Evolutionary conservation across 2,888 invertebrate species (phyloP).

Genomic region (Thysanoteuthis rhombus): DNA sequence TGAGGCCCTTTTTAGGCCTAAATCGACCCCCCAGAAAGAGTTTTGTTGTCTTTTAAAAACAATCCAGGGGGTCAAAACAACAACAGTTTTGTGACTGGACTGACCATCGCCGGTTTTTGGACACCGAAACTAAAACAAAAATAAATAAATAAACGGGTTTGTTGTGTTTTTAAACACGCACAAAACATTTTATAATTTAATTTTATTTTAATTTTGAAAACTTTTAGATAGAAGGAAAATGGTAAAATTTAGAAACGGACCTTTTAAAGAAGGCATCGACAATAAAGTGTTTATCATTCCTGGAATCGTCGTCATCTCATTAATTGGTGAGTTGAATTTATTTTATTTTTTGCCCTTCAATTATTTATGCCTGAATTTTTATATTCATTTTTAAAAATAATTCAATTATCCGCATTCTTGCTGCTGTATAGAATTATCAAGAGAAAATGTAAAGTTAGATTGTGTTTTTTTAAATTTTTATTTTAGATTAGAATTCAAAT

Average conservation of each 20-base stretch:
- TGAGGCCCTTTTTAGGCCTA: too few relatives aligned
- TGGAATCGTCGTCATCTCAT: slow-evolving; percentile 80
- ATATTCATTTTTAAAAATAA: too few relatives aligned
- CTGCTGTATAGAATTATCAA: too few relatives aligned
- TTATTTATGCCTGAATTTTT: too few relatives aligned
- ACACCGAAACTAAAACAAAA: neutral
- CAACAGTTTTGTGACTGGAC: too few relatives aligned
- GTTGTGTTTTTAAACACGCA: neutral
- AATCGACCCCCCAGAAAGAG: too few relatives aligned
- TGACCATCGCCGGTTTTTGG: neutral
- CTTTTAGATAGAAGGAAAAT: slow-evolving; percentile 68
- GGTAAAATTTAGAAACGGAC: slow-evolving; percentile 86
- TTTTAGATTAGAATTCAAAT: too few relatives aligned
- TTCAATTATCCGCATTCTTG: too few relatives aligned
- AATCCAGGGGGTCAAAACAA: too few relatives aligned
- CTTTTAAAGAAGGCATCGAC: slow-evolving; percentile 86
- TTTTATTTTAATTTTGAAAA: neutral
- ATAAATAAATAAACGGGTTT: neutral
- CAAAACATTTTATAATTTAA: neutral
- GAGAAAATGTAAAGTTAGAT: too few relatives aligned
- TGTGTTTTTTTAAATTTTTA: too few relatives aligned
- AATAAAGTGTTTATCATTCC: slow-evolving; percentile 88
- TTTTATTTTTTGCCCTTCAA: neutral
- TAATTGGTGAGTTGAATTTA: slow-evolving; percentile 77
- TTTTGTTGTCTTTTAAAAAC: too few relatives aligned